A percentile compares a stretch with the other conserved stretches of the same genome.
Conservation (phyloP, 2,888 invertebrate species). For the Erpobdella octoculata region DNA sequence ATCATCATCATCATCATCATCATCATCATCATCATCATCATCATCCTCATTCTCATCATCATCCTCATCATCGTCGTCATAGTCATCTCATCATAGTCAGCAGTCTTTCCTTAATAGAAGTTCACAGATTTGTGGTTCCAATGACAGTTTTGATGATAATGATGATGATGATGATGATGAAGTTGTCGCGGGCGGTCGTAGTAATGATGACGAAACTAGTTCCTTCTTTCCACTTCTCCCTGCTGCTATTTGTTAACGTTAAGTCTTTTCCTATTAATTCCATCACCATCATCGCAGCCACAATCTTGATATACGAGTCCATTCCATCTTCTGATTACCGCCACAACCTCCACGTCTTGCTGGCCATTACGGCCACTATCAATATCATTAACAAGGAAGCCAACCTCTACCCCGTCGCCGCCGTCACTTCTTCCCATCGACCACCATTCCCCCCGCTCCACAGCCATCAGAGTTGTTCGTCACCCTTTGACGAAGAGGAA, state of each 20-base stretch:
- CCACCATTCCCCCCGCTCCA: no score
- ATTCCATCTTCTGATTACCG: no score
- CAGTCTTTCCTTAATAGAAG: no score
- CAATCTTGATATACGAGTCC: no score
- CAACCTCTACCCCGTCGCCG: background rate
- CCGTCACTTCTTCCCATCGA: background rate
- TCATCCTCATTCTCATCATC: background rate
- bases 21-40: constrained; percentile 26
- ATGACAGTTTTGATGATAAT: background rate
- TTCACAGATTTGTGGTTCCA: no score
- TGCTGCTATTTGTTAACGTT: no score
- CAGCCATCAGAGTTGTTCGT: no score
- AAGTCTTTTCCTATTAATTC: no score
- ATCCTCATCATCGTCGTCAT: constrained; percentile 18
- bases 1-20: background rate
- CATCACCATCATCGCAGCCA: no score
- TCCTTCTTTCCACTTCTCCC: no score
- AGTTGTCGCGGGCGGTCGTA: background rate
- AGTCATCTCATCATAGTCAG: no score
- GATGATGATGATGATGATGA: background rate
- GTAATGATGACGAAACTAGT: constrained; percentile 7
- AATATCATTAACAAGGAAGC: background rate
- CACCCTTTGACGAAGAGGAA: no score
- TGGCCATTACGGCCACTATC: background rate
- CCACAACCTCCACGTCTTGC: background rate